Evolutionary conservation across 2,797 vertebrate genomes (phyloP).

Genomic region (Phylloscopus collybita): DNA sequence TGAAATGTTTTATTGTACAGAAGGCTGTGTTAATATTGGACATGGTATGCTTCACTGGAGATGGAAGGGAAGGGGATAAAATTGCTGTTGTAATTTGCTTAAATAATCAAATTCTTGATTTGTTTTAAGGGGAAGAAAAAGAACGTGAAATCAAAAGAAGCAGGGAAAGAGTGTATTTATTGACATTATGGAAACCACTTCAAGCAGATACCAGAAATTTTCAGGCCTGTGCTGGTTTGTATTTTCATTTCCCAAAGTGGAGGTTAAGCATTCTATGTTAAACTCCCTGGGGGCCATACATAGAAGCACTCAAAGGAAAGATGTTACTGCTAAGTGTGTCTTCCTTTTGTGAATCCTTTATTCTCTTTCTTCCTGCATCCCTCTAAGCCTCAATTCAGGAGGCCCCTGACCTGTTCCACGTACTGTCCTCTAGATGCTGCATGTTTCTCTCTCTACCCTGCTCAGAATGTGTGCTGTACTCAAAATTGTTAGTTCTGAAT

Average conservation of each 20-base stretch:
- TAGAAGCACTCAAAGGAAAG: neutral
- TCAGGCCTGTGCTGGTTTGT: neutral
- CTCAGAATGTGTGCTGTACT: neutral
- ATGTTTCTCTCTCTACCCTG: neutral
- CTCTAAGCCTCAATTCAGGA: neutral
- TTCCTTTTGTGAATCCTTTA: neutral
- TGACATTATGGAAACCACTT: neutral
- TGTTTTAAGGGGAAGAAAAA: neutral
- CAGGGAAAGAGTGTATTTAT: neutral
- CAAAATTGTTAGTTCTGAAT: neutral
- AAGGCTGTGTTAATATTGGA: neutral
- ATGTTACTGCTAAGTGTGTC: neutral
- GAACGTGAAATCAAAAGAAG: neutral
- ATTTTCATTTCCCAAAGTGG: neutral
- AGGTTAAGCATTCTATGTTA: neutral
- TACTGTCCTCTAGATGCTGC: neutral
- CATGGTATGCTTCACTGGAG: neutral
- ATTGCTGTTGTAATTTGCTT: neutral
- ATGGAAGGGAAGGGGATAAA: neutral
- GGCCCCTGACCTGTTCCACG: neutral
- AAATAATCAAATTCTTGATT: slow-evolving; percentile 9
- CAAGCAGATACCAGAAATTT: neutral
- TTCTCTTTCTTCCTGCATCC: neutral
- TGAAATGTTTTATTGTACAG: neutral
- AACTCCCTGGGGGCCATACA: neutral